Evolutionary conservation across 2,888 invertebrate species (phyloP).

Genomic region (Mesoligia furuncula): DNA sequence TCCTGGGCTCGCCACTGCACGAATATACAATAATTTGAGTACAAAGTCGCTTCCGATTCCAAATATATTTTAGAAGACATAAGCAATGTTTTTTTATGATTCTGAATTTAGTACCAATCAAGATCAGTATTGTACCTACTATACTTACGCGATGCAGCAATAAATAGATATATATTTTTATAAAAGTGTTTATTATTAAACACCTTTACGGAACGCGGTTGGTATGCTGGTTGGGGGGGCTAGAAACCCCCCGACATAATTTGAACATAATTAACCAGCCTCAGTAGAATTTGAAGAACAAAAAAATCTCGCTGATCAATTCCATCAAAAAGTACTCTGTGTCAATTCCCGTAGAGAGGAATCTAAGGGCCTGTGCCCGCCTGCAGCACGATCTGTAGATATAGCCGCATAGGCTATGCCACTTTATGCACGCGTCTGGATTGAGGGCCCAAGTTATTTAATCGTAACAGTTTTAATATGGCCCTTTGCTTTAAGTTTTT

Average conservation of each 20-base stretch:
- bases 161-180: constrained; percentile 50
- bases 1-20: too few relatives aligned
- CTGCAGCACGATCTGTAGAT: too few relatives aligned
- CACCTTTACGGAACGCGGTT: constrained; percentile 1
- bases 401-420: too few relatives aligned
- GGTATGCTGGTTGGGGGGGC: too few relatives aligned
- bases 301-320: not conserved
- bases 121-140: constrained; percentile 25
- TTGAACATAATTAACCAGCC: too few relatives aligned
- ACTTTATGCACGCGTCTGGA: too few relatives aligned
- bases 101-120: not conserved
- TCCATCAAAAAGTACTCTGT: too few relatives aligned
- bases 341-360: not conserved
- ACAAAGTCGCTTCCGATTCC: constrained; percentile 6
- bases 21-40: not conserved
- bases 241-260: not conserved
- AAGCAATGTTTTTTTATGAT: not conserved
- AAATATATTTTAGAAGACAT: constrained; percentile 20
- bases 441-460: too few relatives aligned
- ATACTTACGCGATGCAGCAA: constrained; percentile 26
- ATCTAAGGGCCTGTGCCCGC: too few relatives aligned
- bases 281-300: not conserved
- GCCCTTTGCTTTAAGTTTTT: too few relatives aligned
- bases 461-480: too few relatives aligned
- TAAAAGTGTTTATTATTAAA: constrained; percentile 46